Conservation (phyloP, 1,140 invertebrate species). For the Conus betulinus region DNA sequence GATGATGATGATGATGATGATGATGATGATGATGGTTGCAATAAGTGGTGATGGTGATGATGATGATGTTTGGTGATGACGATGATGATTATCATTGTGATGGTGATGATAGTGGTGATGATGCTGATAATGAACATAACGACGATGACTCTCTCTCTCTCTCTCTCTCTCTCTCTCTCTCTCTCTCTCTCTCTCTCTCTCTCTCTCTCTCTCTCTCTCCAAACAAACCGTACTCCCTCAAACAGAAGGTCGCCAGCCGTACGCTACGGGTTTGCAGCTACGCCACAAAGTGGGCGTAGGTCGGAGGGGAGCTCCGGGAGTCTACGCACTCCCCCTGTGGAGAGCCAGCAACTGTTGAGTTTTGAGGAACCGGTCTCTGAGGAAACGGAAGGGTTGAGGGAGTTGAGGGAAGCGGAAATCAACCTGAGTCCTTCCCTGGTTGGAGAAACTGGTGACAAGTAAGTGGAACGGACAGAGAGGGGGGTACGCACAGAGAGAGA, state of each 20-base stretch:
- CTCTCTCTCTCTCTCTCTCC: too few species aligned
- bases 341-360: constrained; percentile 1
- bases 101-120: too few species aligned
- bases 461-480: not conserved
- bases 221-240: not conserved
- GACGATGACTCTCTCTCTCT: too few species aligned
- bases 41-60: too few species aligned
- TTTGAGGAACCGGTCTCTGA: not conserved
- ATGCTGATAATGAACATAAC: too few species aligned
- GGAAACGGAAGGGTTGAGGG: not conserved
- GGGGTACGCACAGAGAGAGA: not conserved
- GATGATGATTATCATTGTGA: too few species aligned
- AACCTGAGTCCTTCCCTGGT: not conserved
- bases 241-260: not conserved
- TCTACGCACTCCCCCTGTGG: not conserved
- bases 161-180: too few species aligned
- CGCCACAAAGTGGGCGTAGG: not conserved
- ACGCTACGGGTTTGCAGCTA: not conserved
- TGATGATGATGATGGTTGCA: too few species aligned
- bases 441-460: not conserved
- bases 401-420: not conserved
- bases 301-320: not conserved
- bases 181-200: too few species aligned
- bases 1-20: too few species aligned
- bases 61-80: too few species aligned